Percentiles rank a stretch among this genome's conserved stretches.
Conservation (phyloP, 1,140 invertebrate species). For the Plectus sambesii region DNA sequence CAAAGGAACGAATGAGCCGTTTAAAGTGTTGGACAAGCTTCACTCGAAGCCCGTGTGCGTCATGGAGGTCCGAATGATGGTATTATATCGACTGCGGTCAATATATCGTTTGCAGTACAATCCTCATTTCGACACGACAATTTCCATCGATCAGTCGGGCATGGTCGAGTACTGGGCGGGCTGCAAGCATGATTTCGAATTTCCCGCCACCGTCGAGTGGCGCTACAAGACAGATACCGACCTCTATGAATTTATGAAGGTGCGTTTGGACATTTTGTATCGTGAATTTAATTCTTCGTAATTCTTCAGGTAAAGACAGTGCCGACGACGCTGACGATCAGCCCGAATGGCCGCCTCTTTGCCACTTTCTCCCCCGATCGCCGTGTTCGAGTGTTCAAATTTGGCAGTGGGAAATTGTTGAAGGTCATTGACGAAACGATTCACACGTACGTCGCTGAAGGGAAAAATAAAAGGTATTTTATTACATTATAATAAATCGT, state of each 20-base stretch:
- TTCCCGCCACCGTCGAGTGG: constrained; percentile 76
- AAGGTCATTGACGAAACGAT: constrained; percentile 84
- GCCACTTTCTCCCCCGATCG: constrained; percentile 72
- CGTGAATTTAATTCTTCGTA: constrained; percentile 15
- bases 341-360: constrained; percentile 74
- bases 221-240: constrained; percentile 79
- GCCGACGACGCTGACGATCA: constrained; percentile 65
- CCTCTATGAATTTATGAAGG: constrained; percentile 85
- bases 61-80: constrained; percentile 60
- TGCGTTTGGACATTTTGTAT: constrained; percentile 25
- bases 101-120: constrained; percentile 61
- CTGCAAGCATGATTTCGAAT: constrained; percentile 69
- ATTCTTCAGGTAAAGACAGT: constrained; percentile 48
- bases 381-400: constrained; percentile 50
- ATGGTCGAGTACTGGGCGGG: constrained; percentile 95
- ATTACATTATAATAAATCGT: not conserved
- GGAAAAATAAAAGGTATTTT: constrained; percentile 38
- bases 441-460: constrained; percentile 55
- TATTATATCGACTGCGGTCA: too few species aligned
- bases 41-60: constrained; percentile 70
- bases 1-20: constrained; percentile 58
- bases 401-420: constrained; percentile 74
- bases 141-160: constrained; percentile 81
- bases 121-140: constrained; percentile 62
- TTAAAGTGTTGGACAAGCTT: constrained; percentile 67